Evolutionary conservation across 2,797 vertebrate genomes (phyloP).

Genomic region (Onychomys leucogaster): DNA sequence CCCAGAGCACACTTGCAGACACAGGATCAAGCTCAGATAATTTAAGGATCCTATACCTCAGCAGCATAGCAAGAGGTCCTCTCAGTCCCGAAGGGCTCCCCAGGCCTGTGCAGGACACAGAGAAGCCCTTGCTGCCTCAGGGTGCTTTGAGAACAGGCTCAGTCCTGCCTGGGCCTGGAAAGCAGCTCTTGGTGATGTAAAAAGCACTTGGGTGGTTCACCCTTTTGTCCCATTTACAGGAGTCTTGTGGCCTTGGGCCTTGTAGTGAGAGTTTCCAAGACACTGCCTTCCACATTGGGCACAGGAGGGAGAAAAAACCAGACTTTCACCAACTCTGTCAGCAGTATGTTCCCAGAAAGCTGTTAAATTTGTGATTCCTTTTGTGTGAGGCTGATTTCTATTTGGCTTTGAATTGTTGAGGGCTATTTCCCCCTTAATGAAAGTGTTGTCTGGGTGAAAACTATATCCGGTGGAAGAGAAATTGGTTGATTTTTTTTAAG

Average conservation of each 20-base stretch:
- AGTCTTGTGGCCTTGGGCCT: constrained; percentile 58
- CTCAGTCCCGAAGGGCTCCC: neutral
- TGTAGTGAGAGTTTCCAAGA: constrained; percentile 30
- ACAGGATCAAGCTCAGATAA: neutral
- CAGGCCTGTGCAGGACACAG: neutral
- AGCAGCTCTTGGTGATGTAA: neutral
- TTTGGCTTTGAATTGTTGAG: constrained; percentile 84
- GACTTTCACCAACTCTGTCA: constrained; percentile 65
- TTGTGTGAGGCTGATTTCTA: constrained; percentile 86
- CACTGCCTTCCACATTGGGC: neutral
- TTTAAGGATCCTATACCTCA: neutral
- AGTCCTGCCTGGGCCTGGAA: neutral
- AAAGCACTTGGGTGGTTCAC: neutral
- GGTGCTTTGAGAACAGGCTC: constrained; percentile 14
- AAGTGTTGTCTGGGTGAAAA: constrained; percentile 82
- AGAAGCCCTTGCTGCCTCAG: neutral
- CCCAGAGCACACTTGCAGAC: neutral
- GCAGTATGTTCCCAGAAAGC: constrained; percentile 49
- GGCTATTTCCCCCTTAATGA: constrained; percentile 86
- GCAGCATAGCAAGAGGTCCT: neutral
- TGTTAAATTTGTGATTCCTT: constrained; percentile 79
- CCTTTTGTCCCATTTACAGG: constrained; percentile 1
- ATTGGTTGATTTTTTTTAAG: constrained; percentile 79
- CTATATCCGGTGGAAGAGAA: constrained; percentile 72
- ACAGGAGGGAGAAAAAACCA: constrained; percentile 9